Evolutionary conservation across 1,140 invertebrate genomes (phyloP), one percentile per base, ranked within the genome.

Genomic region (Telenomus remus): DNA sequence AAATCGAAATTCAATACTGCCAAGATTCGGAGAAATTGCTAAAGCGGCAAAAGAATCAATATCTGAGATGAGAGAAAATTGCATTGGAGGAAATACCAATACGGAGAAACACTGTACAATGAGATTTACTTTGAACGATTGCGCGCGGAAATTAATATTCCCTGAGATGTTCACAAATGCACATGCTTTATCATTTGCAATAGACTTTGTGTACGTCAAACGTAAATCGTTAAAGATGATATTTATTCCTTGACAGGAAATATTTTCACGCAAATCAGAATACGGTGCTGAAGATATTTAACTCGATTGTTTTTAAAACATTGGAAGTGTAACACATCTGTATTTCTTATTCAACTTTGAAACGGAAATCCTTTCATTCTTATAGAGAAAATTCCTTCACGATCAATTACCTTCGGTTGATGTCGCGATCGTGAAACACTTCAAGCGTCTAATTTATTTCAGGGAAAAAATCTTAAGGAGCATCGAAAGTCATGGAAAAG

Each of bases 101-200:
- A 49, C 54, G 51, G 39, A 15, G 59, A 70, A 68, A 57, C 69
- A 47, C 43, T 57, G 66, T 42, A 73, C 70, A 72, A 69, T 70
- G 61, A 65, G 60, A 74, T 74, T 78, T 61, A 56, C 64, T 64
- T 54, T 50, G 48, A 57, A 43, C 39, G 70, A 76, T 69, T 76
- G 54, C 59, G 33, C 72, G 65, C 65, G 72, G 65, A 76, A 76
- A 76, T 76, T 76, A 76, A 76, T 70, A 76, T 76, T 66, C 65
- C 8, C 35, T 37, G 49, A 61, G 56, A 55, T 69, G 59, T 63
- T 65, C 12, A 49, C 16, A 47, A 63, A 71, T 48, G 43, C 35
- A 54, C 54, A 37, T 53, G 34, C 57, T 72, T 71, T 64, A 63
- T 72, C 69, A 72, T 72, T 72, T 57, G 19, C 19, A 27, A 27